These are phyloP conservation scores for Thamnophis sirtalis DNA, from an alignment of 2,113 vertebrate genomes.

Conservation along the genomic window DNA sequence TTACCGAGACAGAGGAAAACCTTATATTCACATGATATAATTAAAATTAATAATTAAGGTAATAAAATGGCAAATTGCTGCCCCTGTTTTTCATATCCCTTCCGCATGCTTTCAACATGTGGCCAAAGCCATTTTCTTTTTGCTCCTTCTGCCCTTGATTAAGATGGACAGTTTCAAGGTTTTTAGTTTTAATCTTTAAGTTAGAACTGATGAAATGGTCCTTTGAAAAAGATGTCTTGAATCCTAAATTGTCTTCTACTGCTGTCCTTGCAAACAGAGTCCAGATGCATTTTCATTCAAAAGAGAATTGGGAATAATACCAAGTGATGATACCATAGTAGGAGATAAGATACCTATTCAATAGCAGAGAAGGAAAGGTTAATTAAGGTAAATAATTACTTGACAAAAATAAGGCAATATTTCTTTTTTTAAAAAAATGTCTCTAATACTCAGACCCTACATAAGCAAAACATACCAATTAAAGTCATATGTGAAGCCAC, in stretches of 20 bases:
- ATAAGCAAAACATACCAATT: background rate
- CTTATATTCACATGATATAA: background rate
- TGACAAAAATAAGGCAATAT: background rate
- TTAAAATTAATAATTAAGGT: background rate
- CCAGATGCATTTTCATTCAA: background rate
- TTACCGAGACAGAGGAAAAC: background rate
- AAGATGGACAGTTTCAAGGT: background rate
- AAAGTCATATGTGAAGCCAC: constrained; percentile 46
- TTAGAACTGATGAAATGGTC: background rate
- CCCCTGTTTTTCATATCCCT: background rate
- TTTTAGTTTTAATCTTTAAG: background rate
- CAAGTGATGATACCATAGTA: background rate
- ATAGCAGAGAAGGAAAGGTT: background rate
- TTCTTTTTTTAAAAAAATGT: background rate
- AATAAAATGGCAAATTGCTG: background rate
- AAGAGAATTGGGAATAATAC: background rate
- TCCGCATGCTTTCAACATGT: background rate
- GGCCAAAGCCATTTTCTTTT: background rate
- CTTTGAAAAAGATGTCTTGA: background rate
- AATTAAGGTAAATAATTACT: background rate
- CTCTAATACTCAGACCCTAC: background rate
- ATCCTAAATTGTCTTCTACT: background rate
- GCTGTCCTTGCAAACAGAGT: background rate
- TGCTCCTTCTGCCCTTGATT: background rate
- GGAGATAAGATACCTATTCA: background rate